phyloP scores from a whole-genome alignment of 2,888 invertebrate genomes.

The Sicus ferrugineus region DNA sequence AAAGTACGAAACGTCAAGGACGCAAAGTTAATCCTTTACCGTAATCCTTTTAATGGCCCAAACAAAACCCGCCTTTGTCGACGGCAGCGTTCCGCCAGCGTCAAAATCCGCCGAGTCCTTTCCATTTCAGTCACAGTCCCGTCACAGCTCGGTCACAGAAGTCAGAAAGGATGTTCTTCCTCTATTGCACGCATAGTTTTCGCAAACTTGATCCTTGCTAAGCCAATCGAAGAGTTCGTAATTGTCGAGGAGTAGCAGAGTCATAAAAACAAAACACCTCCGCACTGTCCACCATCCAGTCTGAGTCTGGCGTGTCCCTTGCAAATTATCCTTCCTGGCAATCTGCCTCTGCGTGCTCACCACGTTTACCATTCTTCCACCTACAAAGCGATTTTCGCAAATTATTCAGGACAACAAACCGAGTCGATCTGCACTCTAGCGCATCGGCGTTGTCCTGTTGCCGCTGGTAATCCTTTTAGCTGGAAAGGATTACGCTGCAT shows the following conservation, averaged over 20 bases:
- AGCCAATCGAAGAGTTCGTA: conserved; percentile 3
- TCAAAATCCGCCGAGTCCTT: conserved; percentile 44
- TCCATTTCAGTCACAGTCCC: conserved; percentile 49
- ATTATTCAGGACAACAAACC: conserved; percentile 43
- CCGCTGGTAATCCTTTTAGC: conserved; percentile 48
- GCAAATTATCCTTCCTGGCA: conserved; percentile 50
- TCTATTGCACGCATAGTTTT: conserved; percentile 27
- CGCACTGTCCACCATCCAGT: conserved; percentile 38
- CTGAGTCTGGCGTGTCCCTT: conserved; percentile 32
- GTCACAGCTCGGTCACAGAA: conserved; percentile 46
- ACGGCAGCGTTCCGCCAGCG: conserved; percentile 45
- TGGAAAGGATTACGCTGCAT: conserved; percentile 57
- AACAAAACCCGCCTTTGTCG: conserved; percentile 62
- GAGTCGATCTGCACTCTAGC: background rate
- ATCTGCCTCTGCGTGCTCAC: conserved; percentile 40
- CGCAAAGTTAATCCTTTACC: conserved; percentile 62
- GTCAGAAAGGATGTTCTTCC: conserved; percentile 36
- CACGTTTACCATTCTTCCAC: conserved; percentile 46
- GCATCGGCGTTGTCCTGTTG: background rate
- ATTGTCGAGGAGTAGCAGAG: conserved; percentile 53
- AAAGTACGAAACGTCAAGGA: conserved; percentile 50
- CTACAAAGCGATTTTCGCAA: conserved; percentile 43
- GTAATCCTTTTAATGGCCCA: conserved; percentile 63
- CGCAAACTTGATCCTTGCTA: conserved; percentile 29
- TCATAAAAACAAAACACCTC: conserved; percentile 60